Conservation (phyloP, 2,888 invertebrate species). For the Molanna angustata region DNA sequence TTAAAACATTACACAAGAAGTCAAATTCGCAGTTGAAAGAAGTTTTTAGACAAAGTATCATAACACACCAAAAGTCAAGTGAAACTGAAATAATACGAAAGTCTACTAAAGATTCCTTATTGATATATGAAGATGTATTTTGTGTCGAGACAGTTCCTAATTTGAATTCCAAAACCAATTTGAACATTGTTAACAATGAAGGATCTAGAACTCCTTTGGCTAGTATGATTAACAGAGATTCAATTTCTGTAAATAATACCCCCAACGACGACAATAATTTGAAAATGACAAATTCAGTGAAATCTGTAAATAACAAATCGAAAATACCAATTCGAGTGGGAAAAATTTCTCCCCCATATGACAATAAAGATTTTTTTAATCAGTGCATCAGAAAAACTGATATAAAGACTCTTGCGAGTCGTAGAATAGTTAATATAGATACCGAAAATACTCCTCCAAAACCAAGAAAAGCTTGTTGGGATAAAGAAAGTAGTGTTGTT, state of each 20-base stretch:
- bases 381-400: not conserved
- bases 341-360: conserved; percentile 14
- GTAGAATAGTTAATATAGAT: conserved; percentile 45
- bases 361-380: not conserved
- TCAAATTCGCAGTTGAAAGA: conserved; percentile 41
- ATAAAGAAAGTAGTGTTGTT: conserved; percentile 52
- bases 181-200: conserved; percentile 37
- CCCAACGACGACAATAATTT: conserved; percentile 35
- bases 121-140: conserved; percentile 60
- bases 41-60: conserved; percentile 51
- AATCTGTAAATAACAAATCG: conserved; percentile 35
- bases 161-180: conserved; percentile 47
- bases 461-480: conserved; percentile 51
- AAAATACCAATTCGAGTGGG: conserved; percentile 27
- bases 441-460: conserved; percentile 54
- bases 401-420: conserved; percentile 38
- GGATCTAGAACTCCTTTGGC: conserved; percentile 51
- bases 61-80: conserved; percentile 46
- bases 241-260: conserved; percentile 50
- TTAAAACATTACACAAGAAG: conserved; percentile 36
- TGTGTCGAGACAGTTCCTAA: conserved; percentile 36
- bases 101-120: conserved; percentile 46
- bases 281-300: conserved; percentile 39
- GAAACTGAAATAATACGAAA: conserved; percentile 37
- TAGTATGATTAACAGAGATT: conserved; percentile 51